Conservation (phyloP, 2,113 vertebrate species). For the Cavia aperea region DNA sequence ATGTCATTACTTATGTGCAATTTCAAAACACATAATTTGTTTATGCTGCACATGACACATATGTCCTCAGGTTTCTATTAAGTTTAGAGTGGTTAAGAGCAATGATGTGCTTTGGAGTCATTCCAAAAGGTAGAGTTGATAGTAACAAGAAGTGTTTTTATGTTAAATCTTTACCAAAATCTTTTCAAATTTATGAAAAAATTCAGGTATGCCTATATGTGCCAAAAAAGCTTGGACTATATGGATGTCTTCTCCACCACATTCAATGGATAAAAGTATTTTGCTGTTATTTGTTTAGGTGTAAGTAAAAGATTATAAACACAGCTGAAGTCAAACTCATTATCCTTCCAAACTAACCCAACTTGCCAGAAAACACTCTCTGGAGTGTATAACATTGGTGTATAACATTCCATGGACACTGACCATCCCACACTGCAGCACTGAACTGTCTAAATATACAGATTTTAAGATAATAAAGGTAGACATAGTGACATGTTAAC, state of each 20-base stretch:
- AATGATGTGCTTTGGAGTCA: not conserved
- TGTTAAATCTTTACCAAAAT: not conserved
- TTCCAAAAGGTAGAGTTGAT: not conserved
- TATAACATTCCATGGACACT: fast-evolving
- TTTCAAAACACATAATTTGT: not conserved
- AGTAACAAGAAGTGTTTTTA: not conserved
- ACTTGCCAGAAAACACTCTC: not conserved
- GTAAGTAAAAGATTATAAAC: not conserved
- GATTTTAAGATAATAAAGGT: not conserved
- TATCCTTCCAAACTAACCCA: not conserved
- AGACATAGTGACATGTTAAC: not conserved
- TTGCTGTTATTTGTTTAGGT: not conserved
- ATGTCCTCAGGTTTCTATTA: not conserved
- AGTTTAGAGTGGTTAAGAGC: not conserved
- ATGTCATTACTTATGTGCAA: not conserved
- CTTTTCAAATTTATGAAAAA: not conserved
- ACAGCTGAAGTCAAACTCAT: not conserved
- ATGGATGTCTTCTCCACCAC: no score
- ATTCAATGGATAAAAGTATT: not conserved
- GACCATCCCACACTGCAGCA: not conserved
- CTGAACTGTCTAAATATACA: not conserved
- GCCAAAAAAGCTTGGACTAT: not conserved
- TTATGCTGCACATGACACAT: not conserved
- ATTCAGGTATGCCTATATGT: not conserved
- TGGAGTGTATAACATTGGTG: not conserved